Evolutionary conservation across 2,797 vertebrate genomes (phyloP), one percentile per base, ranked within the genome.

Genomic region (Enteromius thamalakanensis): DNA sequence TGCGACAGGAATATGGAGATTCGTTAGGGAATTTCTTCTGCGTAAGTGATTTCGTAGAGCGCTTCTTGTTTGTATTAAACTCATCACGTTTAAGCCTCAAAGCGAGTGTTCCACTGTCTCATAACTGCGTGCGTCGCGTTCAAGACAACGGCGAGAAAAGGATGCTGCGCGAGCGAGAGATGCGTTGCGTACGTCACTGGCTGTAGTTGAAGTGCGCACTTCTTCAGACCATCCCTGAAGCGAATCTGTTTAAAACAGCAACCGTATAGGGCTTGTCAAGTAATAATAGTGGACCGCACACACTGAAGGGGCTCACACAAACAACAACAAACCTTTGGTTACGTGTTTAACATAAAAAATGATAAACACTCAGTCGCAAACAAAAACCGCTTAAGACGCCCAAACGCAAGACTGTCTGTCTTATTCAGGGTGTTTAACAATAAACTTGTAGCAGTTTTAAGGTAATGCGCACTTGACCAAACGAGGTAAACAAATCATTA

Each of bases 141-240:
- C 29, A 89, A 88, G 87, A 75, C 88, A 84, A 87, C 65, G 87
- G 84, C 87, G 53, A 85, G 92, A 92, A 92, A 90, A 92, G 92
- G 92, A 94, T 93, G 93, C 93, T 94, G 94, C 92, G 92, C 92
- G 92, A 88, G 90, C 92, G 65, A 42, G 23, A 40, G 58, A 53
- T 26, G 70, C 70, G 91, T 91, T 90, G 92, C 89, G 92, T 91
- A 91, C 91, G 90, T 92, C 93, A 81, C 91, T 92, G 90, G 75
- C 40, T 87, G 88, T 81, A 86, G 88, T 89, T 85, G 82, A 88
- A 91, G 88, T 94, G 93, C 93, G 93, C 93, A 94, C 91, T 92
- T 92, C 68, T 29, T 37, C 23, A 15, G 2, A 72, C 14, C 17
- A 3, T 45, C 65, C 3, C 32, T 53, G 37, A 55, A 58, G 53